phyloP scores from a whole-genome alignment of 2,888 invertebrate species.

The Apantesis nais region DNA sequence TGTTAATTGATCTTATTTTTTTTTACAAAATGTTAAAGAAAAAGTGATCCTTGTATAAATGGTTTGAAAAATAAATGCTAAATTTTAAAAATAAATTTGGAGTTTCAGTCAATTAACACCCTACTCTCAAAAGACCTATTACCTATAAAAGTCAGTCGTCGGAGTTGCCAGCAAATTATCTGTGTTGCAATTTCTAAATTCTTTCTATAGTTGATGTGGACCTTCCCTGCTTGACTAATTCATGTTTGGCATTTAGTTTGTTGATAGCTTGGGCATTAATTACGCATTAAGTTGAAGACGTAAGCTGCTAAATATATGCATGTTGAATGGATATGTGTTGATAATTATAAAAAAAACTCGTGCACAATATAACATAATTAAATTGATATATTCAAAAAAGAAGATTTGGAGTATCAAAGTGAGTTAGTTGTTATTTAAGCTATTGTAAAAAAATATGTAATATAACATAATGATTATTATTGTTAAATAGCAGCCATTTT shows the following conservation, averaged over 20 bases:
- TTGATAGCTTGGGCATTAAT: slow-evolving; percentile 54
- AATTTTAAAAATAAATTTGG: slow-evolving; percentile 79
- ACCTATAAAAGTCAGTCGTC: slow-evolving; percentile 24
- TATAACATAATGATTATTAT: slow-evolving; percentile 16
- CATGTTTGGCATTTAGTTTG: slow-evolving; percentile 60
- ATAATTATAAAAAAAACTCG: slow-evolving; percentile 7
- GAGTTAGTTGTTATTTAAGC: slow-evolving; percentile 48
- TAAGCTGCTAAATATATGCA: slow-evolving; percentile 25
- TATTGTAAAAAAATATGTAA: slow-evolving; percentile 34
- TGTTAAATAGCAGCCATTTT: slow-evolving; percentile 36
- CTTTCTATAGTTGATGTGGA: slow-evolving; percentile 50
- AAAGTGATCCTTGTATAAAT: slow-evolving; percentile 77
- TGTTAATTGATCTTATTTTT: slow-evolving; percentile 81
- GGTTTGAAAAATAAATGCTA: slow-evolving; percentile 82
- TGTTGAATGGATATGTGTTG: slow-evolving; percentile 12
- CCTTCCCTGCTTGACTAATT: slow-evolving; percentile 67
- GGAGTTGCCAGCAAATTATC: slow-evolving; percentile 20
- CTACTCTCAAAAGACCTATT: slow-evolving; percentile 69
- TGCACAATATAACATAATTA: slow-evolving; percentile 21
- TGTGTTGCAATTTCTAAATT: slow-evolving; percentile 52
- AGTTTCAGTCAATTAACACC: slow-evolving; percentile 86
- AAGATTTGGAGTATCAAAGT: slow-evolving; percentile 49
- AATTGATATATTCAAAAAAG: slow-evolving; percentile 38
- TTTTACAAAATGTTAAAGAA: slow-evolving; percentile 76
- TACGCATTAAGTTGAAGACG: slow-evolving; percentile 32